Conservation (phyloP, 2,888 invertebrate species). For the Melanchra persicariae region DNA sequence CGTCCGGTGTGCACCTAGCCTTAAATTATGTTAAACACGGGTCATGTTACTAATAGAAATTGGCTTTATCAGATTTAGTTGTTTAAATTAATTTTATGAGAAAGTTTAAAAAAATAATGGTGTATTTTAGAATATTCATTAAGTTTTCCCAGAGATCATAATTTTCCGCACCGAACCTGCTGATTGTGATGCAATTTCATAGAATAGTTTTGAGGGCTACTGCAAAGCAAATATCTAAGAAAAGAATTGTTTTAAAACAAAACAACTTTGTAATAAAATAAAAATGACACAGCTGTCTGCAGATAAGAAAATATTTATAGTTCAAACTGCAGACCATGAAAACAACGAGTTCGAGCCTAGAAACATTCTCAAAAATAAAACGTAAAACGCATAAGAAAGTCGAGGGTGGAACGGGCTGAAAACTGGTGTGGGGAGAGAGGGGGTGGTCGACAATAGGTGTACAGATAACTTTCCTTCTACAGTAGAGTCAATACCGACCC, state of each 20-base stretch:
- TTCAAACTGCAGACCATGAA: conserved; percentile 55
- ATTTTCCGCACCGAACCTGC: background rate
- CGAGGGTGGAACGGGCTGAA: conserved; percentile 76
- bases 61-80: background rate
- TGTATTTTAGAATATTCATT: too few relatives aligned
- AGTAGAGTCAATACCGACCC: conserved; percentile 91
- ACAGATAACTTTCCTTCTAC: conserved; percentile 91
- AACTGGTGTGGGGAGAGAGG: conserved; percentile 72
- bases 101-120: too few relatives aligned
- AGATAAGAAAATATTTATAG: conserved; percentile 44
- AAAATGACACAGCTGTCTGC: conserved; percentile 10
- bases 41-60: conserved; percentile 77
- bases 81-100: background rate
- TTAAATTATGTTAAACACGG: conserved; percentile 80
- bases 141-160: too few relatives aligned
- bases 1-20: conserved; percentile 83
- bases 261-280: conserved; percentile 10
- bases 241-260: background rate
- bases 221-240: background rate
- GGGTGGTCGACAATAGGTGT: conserved; percentile 89
- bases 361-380: conserved; percentile 82
- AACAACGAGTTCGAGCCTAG: conserved; percentile 68
- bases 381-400: conserved; percentile 90
- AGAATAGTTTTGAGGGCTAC: background rate
- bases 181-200: background rate